Base-by-base conservation (phyloP, 2,797 vertebrate species). In the Percopsis omiscomaycus region DNA sequence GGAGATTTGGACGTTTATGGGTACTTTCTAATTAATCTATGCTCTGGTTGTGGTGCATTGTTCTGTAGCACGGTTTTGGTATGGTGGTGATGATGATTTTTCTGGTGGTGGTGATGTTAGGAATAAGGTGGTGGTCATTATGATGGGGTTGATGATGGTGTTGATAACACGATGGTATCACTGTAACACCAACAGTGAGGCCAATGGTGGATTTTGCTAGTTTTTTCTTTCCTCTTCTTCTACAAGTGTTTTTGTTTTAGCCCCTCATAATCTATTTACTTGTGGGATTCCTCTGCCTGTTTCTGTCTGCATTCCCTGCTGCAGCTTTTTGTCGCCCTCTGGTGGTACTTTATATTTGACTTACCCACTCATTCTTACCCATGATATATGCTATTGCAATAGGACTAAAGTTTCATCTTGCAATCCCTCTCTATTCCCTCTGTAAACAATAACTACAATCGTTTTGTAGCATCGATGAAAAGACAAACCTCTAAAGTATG, bases 301-400 rank as follows among this genome's bases (percentile, higher is more conserved):
- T 45, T 70, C 45, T 45, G n/a, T 60, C 53, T 77, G 29, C 28
- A 10, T 60, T 46, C 9, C 61, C 32, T 54, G 45, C 55, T 59
- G 37, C 54, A 52, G 61, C 73, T 85, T 60, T 52, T 49, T 6
- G 61, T 28, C 5, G 51, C 82, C 1, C 66, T 71, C 89, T 89
- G 66, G 81, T 89, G 89, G 81, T 42, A 12, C 52, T 15, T 27
- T 59, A 65, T 15, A 16, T 60, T n/a, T 52, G 37, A 42, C 37
- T 42, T 42, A 6, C 37, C 6, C 6, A 42, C 37, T 42, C 37
- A 42, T 42, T 6, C 37, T 42, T 42, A 6, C 9, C 37, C 6
- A 42, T 6, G 37, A 42, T 2, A 42, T 42, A 42, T 42, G 37
- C 6, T 42, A 9, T 8, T 42, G 37, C 37, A 8, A 42, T 42